Evolutionary conservation across 2,888 invertebrate species (phyloP), one percentile per base, ranked within the genome.

Genomic region (Abrostola tripartita): DNA sequence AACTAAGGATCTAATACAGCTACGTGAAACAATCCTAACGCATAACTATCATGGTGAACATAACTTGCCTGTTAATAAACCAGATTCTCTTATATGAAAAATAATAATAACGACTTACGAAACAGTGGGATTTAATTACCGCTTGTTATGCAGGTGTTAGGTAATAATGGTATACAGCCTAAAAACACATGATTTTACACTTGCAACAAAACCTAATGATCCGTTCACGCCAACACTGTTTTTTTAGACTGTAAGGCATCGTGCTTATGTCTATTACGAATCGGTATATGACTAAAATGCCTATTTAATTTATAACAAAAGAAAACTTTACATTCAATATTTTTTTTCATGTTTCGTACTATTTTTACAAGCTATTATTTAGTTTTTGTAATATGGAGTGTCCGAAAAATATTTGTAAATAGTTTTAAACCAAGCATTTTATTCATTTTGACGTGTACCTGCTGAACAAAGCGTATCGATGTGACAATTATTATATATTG

Each of bases 201-300:
- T 79, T 79, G 40, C 77, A 76, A 80, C 68, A 65, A 41, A 37
- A 67, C 44, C 52, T 71, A 81, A 71, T 79, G 76, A 76, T 68
- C 59, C 79, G 76, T 74, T 61, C 44, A 62, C 47, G 36, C 51
- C 67, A 37, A 50, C 12, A 52, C 36, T 40, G 10, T 14, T 66
- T 77, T 70, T 70, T 65, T 67, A 35, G 8, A 51, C 35, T 24
- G 47, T 67, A 52, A 67, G 55, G 71, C 64, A 42, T 51, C 67
- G 59, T 47, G 52, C 52, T 60, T 57, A 71, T 37, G 37, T 0
- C 37, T 6, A 35, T 6, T 37, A 7, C 12, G 9, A 5, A 14
- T 10, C 37, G 5, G 4, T 2, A 4, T 24, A 2, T 24, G 24
- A 4, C 24, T 24, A 24, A 24, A 24, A 24, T 24, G 24, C 24